A percentile compares a stretch with the other conserved stretches of the same genome.
These are phyloP conservation scores for Oophaga pumilio DNA, from an alignment of 2,113 vertebrate species.

Conservation along the genomic window DNA sequence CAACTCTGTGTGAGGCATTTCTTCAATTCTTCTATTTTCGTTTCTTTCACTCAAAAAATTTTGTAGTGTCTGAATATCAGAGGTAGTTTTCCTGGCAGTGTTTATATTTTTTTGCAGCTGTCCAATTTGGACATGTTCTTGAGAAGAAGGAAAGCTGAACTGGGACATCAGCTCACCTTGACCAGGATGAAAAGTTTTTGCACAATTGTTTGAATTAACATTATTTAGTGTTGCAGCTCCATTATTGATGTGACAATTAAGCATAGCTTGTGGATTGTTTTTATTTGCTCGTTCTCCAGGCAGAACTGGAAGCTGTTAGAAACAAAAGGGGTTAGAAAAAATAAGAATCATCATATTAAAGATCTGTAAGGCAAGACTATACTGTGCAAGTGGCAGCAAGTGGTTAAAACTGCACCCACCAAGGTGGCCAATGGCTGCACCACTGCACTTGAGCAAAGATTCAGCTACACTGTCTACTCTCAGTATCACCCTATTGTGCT, in stretches of 20 bases:
- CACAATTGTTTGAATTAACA: not conserved
- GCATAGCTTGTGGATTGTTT: not conserved
- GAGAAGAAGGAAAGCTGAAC: not conserved
- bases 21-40: conserved; percentile 30
- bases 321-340: not conserved
- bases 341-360: not conserved
- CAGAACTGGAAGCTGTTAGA: not conserved
- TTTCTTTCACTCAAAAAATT: conserved; percentile 38
- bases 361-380: too few relatives aligned
- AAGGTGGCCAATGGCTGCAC: too few relatives aligned
- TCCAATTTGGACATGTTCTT: not conserved
- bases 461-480: too few relatives aligned
- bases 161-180: not conserved
- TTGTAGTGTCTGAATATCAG: conserved; percentile 35
- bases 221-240: not conserved
- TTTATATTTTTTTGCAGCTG: conserved; percentile 50
- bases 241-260: not conserved
- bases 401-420: too few relatives aligned
- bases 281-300: conserved; percentile 1
- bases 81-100: conserved; percentile 47
- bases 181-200: not conserved
- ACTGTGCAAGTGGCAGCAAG: too few relatives aligned
- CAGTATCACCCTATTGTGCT: too few relatives aligned
- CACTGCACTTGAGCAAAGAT: too few relatives aligned
- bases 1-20: conserved; percentile 40